phyloP scores from a whole-genome alignment of 2,113 vertebrate genomes.

The Rousettus leschenaultii region DNA sequence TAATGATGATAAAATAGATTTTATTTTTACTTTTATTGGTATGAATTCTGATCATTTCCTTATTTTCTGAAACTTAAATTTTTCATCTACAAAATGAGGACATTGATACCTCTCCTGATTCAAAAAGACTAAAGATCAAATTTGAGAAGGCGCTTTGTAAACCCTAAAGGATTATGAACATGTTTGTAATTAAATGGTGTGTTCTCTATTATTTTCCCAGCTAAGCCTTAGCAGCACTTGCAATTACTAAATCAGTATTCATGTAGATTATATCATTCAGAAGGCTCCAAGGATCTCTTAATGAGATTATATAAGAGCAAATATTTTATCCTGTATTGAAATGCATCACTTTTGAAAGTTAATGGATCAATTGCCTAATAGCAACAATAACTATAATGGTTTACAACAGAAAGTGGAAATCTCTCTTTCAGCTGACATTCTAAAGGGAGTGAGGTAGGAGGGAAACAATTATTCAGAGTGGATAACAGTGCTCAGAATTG shows the following conservation, averaged over 20 bases:
- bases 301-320: slow-evolving; percentile 58
- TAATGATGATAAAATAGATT: neutral
- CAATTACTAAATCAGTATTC: slow-evolving; percentile 55
- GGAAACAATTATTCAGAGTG: slow-evolving; percentile 52
- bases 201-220: slow-evolving; percentile 12
- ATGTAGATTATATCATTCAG: slow-evolving; percentile 30
- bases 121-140: slow-evolving; percentile 19
- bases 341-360: slow-evolving; percentile 56
- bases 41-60: neutral
- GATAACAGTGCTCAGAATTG: neutral
- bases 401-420: slow-evolving; percentile 50
- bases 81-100: neutral
- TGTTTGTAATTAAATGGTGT: slow-evolving; percentile 56
- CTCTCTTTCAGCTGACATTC: slow-evolving; percentile 52
- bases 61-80: neutral
- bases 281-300: slow-evolving; percentile 50
- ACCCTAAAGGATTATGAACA: slow-evolving; percentile 30
- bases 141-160: slow-evolving; percentile 16
- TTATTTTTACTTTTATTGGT: neutral
- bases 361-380: slow-evolving; percentile 66
- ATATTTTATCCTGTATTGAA: slow-evolving; percentile 63
- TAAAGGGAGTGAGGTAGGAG: slow-evolving; percentile 30
- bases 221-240: neutral
- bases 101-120: neutral
- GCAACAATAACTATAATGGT: slow-evolving; percentile 45